Percentiles rank a stretch among this genome's conserved stretches.
These are phyloP conservation scores for Phoeniculus purpureus DNA, from an alignment of 2,797 vertebrate species.

Conservation along the genomic window DNA sequence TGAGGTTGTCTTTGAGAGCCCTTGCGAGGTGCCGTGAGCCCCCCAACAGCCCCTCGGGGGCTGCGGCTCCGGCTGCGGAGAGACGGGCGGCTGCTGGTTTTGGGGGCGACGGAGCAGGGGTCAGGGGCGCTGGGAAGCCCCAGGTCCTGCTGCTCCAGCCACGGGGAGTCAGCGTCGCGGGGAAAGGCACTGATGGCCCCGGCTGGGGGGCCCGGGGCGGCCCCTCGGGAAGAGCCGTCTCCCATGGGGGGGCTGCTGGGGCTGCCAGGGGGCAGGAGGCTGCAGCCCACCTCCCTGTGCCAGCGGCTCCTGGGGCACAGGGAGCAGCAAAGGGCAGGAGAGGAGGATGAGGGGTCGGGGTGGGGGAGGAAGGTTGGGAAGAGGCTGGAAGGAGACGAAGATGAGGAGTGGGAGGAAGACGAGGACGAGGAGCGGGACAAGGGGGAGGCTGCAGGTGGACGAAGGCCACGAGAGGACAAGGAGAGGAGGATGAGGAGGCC, in stretches of 20 bases:
- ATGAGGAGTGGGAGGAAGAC: too few species aligned
- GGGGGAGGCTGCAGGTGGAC: too few species aligned
- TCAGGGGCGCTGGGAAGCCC: background rate
- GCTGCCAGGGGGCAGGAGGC: background rate
- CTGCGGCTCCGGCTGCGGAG: too few species aligned
- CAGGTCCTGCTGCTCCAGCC: background rate
- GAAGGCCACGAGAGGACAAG: too few species aligned
- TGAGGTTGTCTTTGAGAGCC: slow-evolving; percentile 25
- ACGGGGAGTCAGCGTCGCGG: background rate
- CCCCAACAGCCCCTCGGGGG: background rate
- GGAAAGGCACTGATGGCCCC: slow-evolving; percentile 74
- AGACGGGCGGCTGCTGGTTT: background rate
- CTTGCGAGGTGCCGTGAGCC: background rate
- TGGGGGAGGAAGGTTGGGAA: background rate
- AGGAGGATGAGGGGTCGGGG: background rate
- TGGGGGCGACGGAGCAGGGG: background rate
- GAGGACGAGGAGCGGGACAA: too few species aligned
- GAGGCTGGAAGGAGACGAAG: too few species aligned
- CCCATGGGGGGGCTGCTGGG: background rate
- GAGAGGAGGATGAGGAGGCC: background rate
- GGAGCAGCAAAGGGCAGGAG: background rate
- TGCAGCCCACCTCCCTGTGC: background rate
- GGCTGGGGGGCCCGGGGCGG: background rate
- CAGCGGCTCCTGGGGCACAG: background rate
- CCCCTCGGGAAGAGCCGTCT: background rate